These are phyloP conservation scores for Epinephelus lanceolatus DNA, from an alignment of 2,113 vertebrate species.

Conservation along the genomic window DNA sequence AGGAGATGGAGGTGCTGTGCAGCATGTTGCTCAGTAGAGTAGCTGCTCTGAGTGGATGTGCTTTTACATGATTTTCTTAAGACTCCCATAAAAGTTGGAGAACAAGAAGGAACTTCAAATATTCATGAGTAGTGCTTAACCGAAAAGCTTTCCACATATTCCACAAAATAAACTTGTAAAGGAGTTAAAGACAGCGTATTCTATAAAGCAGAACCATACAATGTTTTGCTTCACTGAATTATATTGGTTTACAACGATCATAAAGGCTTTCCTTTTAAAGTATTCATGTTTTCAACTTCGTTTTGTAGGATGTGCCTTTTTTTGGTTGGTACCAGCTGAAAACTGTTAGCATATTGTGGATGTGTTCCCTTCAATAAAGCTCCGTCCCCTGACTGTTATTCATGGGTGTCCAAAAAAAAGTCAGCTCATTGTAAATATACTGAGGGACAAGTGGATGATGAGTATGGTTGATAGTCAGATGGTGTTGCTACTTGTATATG, in stretches of 20 bases:
- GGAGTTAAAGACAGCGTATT: neutral
- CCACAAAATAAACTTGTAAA: conserved; percentile 30
- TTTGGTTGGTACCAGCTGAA: neutral
- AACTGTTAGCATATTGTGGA: neutral
- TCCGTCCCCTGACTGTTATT: neutral
- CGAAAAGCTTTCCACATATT: conserved; percentile 23
- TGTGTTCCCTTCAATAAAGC: neutral
- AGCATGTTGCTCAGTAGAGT: conserved; percentile 25
- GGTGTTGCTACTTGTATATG: conserved; percentile 42
- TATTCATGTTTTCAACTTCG: neutral
- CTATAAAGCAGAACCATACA: neutral
- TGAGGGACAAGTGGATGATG: conserved; percentile 22
- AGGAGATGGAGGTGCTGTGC: conserved; percentile 33
- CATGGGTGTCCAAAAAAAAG: conserved; percentile 9
- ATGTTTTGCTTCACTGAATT: conserved; percentile 4
- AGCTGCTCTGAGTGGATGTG: conserved; percentile 26
- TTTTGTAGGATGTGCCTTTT: neutral
- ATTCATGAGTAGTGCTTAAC: conserved; percentile 28
- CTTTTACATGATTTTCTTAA: conserved; percentile 49
- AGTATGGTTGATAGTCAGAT: conserved; percentile 27
- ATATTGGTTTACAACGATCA: neutral
- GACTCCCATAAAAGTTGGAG: conserved; percentile 26
- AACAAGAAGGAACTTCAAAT: conserved; percentile 41
- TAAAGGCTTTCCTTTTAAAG: conserved; percentile 9
- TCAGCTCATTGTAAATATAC: conserved; percentile 7